Conservation (phyloP, 2,888 invertebrate genomes). For the Cephus pulcher region DNA sequence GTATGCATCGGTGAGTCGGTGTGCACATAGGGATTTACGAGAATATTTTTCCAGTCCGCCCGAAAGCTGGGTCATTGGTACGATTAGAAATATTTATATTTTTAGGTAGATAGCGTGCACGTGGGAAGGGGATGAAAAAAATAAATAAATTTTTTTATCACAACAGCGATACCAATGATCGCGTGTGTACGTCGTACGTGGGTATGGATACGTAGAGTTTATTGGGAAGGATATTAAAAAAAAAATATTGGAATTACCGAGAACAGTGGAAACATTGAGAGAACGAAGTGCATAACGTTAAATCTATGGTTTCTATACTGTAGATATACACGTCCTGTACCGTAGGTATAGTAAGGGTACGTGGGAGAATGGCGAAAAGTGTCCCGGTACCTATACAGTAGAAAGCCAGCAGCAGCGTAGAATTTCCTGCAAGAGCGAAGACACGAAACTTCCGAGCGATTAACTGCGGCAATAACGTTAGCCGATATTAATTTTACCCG, state of each 20-base stretch:
- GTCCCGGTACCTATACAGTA: background rate
- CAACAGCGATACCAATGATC: background rate
- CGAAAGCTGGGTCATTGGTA: conserved; percentile 3
- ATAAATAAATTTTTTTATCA: background rate
- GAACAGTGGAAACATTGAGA: background rate
- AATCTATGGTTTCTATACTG: background rate
- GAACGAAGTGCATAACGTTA: background rate
- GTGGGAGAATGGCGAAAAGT: background rate
- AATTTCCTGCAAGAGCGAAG: background rate
- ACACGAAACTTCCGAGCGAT: background rate
- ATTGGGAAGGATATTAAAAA: background rate
- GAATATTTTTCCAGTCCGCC: conserved; percentile 9
- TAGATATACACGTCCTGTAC: background rate
- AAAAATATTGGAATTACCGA: background rate
- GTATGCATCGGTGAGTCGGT: background rate
- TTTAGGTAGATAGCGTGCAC: conserved; percentile 25
- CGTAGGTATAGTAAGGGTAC: background rate
- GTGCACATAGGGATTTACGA: conserved; percentile 12
- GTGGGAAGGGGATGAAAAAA: conserved; percentile 6
- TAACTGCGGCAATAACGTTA: conserved; percentile 11
- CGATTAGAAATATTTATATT: conserved; percentile 39
- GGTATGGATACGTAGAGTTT: background rate
- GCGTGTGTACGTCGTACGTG: background rate
- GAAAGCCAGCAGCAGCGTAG: background rate
- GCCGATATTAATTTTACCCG: conserved; percentile 29